phyloP scores from a whole-genome alignment of 2,888 invertebrate genomes.

The Oscheius onirici region DNA sequence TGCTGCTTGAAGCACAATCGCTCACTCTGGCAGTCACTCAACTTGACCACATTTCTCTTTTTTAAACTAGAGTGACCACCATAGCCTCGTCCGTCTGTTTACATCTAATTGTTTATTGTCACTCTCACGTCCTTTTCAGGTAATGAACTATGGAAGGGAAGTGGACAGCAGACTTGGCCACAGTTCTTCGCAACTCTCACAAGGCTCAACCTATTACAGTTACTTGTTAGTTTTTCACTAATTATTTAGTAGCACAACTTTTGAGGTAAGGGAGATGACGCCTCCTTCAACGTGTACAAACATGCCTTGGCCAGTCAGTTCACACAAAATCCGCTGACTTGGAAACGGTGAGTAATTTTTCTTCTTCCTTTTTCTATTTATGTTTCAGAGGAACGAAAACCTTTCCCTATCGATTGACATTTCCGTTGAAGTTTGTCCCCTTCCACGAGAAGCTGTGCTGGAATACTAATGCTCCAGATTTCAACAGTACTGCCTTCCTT shows the following conservation, averaged over 20 bases:
- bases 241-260: background rate
- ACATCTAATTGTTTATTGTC: too few relatives aligned
- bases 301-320: slow-evolving; percentile 53
- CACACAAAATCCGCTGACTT: slow-evolving; percentile 45
- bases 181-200: slow-evolving; percentile 25
- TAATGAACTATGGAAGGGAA: slow-evolving; percentile 34
- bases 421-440: slow-evolving; percentile 57
- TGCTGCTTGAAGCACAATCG: too few relatives aligned
- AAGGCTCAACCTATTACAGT: slow-evolving; percentile 8
- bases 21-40: too few relatives aligned
- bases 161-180: slow-evolving; percentile 37
- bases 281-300: slow-evolving; percentile 47
- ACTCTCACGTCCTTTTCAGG: background rate
- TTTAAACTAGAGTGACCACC: too few relatives aligned
- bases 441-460: slow-evolving; percentile 57
- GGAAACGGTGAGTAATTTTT: slow-evolving; percentile 44
- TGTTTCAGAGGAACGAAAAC: slow-evolving; percentile 52
- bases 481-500: slow-evolving; percentile 56
- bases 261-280: slow-evolving; percentile 51
- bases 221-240: slow-evolving; percentile 31
- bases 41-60: too few relatives aligned
- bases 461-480: slow-evolving; percentile 39
- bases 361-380: background rate
- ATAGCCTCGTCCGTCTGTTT: too few relatives aligned
- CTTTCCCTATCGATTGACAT: slow-evolving; percentile 50